Evolutionary conservation across 1,140 invertebrate species (phyloP).

Genomic region (Vanessa atalanta): DNA sequence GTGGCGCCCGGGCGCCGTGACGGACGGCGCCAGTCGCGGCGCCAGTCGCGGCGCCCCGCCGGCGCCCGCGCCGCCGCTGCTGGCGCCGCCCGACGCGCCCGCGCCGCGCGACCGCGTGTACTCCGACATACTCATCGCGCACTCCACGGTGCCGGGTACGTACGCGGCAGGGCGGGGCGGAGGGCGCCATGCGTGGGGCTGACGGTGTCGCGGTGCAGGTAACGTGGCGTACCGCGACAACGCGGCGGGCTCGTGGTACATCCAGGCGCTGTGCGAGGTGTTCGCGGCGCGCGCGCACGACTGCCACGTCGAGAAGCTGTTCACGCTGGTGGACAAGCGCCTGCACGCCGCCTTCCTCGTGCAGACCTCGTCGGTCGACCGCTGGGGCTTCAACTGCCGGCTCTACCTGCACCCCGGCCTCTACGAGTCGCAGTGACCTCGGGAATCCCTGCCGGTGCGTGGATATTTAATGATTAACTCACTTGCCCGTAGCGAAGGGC

Average conservation of each 20-base stretch:
- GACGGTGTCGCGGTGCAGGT: constrained; percentile 59
- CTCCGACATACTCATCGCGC: constrained; percentile 84
- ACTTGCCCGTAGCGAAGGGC: no score
- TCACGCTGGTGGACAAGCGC: constrained; percentile 82
- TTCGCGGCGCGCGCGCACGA: constrained; percentile 86
- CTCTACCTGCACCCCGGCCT: constrained; percentile 84
- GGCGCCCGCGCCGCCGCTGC: constrained; percentile 18
- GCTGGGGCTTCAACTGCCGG: constrained; percentile 83
- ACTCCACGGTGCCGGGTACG: constrained; percentile 84
- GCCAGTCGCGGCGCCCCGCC: constrained; percentile 32
- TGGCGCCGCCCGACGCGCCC: constrained; percentile 21
- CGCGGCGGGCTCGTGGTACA: constrained; percentile 86
- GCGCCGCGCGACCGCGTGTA: constrained; percentile 67
- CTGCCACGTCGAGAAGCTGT: constrained; percentile 84
- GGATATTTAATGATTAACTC: no score
- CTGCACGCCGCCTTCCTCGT: constrained; percentile 66
- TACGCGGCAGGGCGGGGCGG: no score
- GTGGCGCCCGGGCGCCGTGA: constrained; percentile 19
- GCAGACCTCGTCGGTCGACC: constrained; percentile 82
- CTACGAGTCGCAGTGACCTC: constrained; percentile 45
- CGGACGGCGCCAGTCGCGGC: constrained; percentile 18
- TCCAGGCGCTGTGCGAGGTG: constrained; percentile 87
- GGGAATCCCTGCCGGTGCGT: no score
- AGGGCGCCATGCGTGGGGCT: background rate
- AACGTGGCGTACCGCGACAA: constrained; percentile 85